Base-by-base conservation (phyloP, 2,888 invertebrate species). In the Adineta ricciae region DNA sequence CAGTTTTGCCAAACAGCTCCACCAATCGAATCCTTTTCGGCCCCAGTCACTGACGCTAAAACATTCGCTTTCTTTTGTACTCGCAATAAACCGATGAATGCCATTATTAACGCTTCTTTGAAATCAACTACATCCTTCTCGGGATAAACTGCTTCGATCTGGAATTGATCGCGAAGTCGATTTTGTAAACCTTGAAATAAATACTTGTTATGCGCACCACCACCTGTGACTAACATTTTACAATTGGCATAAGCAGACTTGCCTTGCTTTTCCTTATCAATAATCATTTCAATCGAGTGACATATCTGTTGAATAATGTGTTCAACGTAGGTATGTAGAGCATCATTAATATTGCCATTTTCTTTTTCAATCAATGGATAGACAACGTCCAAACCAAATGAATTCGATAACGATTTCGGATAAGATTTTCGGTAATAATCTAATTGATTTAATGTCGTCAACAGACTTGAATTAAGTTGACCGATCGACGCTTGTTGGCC, bases 321-420 rank as follows among this genome's bases (percentile, higher is more conserved):
- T 84, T 89, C 89, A 83, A 88, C 87, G 78, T 87, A 88, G 2
- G 89, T 89, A 8, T 88, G 87, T 86, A 89, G 85, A 72, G 89
- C 46, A 86, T 89, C 88, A 41, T 41, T 2, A 7, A 41, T 41
- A 41, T 78, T 41, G 9, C 24, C 7, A n/a, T n/a, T 50, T 38
- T 85, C 85, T 72, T 73, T n/a, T 84, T 89, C 87, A 21, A 89
- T 86, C n/a, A 89, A 83, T 8, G 89, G 89, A 27, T 88, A 86
- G 14, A 89, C 83, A 41, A 88, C 86, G 32, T 86, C 85, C 19
- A 88, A 87, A 78, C 89, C 88, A 88, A 89, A 89, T 83, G 89
- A 88, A 38, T 87, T 86, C 84, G 88, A 88, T 11, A 89, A 87
- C 2, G 89, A 89, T 85, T 89, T 89, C 16, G 90, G 90, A 9